phyloP scores from a whole-genome alignment of 1,140 invertebrate genomes.

The Hyles vespertilio region DNA sequence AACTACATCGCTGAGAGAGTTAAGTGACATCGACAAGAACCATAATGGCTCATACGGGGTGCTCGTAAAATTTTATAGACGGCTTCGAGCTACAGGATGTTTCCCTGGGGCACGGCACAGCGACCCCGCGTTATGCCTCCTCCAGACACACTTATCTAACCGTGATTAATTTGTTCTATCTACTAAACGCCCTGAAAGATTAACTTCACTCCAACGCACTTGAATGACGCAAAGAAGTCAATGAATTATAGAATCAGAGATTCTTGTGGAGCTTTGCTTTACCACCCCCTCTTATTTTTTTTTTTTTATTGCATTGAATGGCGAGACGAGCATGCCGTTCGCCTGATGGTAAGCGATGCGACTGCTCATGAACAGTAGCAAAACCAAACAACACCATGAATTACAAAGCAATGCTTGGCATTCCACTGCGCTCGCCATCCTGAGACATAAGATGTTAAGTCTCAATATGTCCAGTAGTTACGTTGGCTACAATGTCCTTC shows the following conservation, averaged over 20 bases:
- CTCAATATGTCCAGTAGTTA: too few relatives aligned
- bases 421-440: too few relatives aligned
- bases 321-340: too few relatives aligned
- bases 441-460: too few relatives aligned
- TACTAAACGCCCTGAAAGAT: conserved; percentile 39
- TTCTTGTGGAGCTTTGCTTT: too few relatives aligned
- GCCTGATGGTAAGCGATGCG: too few relatives aligned
- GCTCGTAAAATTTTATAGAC: conserved; percentile 67
- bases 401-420: too few relatives aligned
- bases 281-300: too few relatives aligned
- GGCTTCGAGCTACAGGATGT: conserved; percentile 44
- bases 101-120: conserved; percentile 38
- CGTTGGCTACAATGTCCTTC: too few relatives aligned
- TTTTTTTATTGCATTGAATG: conserved; percentile 8
- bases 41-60: conserved; percentile 56
- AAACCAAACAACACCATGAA: too few relatives aligned
- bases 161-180: conserved; percentile 67
- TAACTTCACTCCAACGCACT: conserved; percentile 32
- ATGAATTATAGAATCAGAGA: conserved; percentile 5
- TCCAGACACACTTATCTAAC: conserved; percentile 57
- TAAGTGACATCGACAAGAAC: conserved; percentile 46
- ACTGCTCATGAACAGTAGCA: too few relatives aligned
- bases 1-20: conserved; percentile 41
- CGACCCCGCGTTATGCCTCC: conserved; percentile 46
- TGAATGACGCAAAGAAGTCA: conserved; percentile 17